phyloP scores from a whole-genome alignment of 2,797 vertebrate species.

The Sparus aurata region DNA sequence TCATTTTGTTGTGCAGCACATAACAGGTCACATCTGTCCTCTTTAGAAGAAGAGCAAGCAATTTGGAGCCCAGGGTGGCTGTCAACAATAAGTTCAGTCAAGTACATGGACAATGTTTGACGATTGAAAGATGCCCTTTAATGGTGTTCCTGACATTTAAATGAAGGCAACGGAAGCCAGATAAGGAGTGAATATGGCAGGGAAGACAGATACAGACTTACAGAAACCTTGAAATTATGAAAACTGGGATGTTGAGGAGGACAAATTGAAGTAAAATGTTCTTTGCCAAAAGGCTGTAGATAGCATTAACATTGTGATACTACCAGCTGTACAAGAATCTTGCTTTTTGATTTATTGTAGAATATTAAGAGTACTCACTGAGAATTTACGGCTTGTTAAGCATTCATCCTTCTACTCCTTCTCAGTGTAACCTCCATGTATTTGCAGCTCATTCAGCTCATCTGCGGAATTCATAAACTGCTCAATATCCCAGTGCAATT shows the following conservation, averaged over 20 bases:
- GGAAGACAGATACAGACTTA: conserved; percentile 3
- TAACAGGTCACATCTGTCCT: conserved; percentile 69
- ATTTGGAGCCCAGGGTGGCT: conserved; percentile 50
- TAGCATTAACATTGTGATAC: conserved; percentile 15
- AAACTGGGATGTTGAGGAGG: conserved; percentile 12
- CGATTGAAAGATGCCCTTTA: conserved; percentile 44
- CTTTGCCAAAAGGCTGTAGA: conserved; percentile 44
- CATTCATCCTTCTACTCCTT: conserved; percentile 45
- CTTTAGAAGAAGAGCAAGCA: conserved; percentile 39
- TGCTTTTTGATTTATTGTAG: conserved; percentile 50
- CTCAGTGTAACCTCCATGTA: conserved; percentile 32
- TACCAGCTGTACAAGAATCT: conserved; percentile 5
- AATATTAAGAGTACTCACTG: conserved; percentile 55
- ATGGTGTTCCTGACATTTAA: conserved; percentile 34
- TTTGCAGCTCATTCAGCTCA: conserved; percentile 27
- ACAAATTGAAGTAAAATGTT: conserved; percentile 23
- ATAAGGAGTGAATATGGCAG: conserved; percentile 6
- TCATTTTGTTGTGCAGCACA: conserved; percentile 50
- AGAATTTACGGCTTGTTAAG: conserved; percentile 42
- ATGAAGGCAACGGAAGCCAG: conserved; percentile 20
- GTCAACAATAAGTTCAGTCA: conserved; percentile 43
- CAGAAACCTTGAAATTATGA: background rate
- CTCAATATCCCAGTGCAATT: conserved; percentile 59
- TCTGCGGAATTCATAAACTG: conserved; percentile 56
- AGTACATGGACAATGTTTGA: conserved; percentile 15